Evolutionary conservation across 2,113 vertebrate genomes (phyloP).

Genomic region (Eonycteris spelaea): DNA sequence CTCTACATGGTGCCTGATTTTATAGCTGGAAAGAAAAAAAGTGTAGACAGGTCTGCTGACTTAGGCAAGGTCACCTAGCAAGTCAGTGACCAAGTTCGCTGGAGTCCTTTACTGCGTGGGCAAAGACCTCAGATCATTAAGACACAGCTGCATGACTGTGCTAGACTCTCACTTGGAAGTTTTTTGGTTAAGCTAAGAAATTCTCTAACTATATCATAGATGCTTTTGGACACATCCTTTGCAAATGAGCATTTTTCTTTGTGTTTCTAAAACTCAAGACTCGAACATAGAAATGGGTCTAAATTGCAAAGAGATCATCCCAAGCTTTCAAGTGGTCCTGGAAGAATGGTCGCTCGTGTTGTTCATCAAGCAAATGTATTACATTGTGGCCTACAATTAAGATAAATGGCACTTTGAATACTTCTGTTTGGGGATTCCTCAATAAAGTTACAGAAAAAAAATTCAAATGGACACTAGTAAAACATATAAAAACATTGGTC

Average conservation of each 20-base stretch:
- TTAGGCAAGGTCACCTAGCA: not conserved
- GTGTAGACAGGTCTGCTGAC: not conserved
- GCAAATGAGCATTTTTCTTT: not conserved
- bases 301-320: not conserved
- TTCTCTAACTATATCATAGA: not conserved
- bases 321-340: not conserved
- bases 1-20: not conserved
- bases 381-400: not conserved
- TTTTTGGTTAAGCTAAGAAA: constrained; percentile 17
- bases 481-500: not conserved
- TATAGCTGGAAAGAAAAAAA: not conserved
- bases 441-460: not conserved
- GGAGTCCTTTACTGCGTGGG: not conserved
- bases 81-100: not conserved
- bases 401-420: not conserved
- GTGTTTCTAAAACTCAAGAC: not conserved
- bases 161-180: not conserved
- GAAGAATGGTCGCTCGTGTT: not conserved
- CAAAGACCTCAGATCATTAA: not conserved
- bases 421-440: not conserved
- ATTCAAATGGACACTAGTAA: not conserved
- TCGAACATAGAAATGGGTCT: not conserved
- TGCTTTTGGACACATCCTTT: not conserved
- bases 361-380: not conserved
- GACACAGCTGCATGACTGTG: not conserved